A percentile compares a stretch with the other conserved stretches of the same genome.
phyloP scores from a whole-genome alignment of 2,888 invertebrate genomes.

The Scaptodrosophila latifasciaeformis region DNA sequence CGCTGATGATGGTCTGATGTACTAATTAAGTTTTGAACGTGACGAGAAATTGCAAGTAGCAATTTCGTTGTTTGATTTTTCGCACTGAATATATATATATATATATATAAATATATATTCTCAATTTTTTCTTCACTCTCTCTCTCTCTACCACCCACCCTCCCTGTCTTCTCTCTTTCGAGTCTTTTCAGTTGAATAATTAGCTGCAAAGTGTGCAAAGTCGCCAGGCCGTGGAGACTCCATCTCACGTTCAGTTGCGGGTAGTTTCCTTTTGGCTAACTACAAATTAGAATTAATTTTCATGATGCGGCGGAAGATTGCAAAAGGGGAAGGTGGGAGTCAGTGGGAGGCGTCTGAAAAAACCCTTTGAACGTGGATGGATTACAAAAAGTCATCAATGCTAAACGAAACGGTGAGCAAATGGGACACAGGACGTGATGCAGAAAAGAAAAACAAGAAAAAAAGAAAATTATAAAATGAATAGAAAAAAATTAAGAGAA shows the following conservation, averaged over 20 bases:
- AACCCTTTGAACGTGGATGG: neutral
- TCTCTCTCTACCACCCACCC: neutral
- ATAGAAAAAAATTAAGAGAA: too few species aligned
- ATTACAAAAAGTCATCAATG: neutral
- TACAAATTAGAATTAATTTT: conserved; percentile 66
- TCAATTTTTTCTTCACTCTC: conserved; percentile 8
- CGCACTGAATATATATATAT: conserved; percentile 34
- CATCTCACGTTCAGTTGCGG: conserved; percentile 37
- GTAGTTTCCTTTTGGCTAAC: conserved; percentile 46
- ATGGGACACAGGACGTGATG: neutral
- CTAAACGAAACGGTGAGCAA: neutral
- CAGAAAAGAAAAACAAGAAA: too few species aligned
- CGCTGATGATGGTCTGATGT: conserved; percentile 63
- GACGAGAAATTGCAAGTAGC: conserved; percentile 66
- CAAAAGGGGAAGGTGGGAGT: too few species aligned
- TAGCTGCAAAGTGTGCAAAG: conserved; percentile 63
- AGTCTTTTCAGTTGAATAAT: conserved; percentile 62
- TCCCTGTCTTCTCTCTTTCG: conserved; percentile 3
- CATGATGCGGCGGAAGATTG: conserved; percentile 31
- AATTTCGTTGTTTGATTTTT: conserved; percentile 66
- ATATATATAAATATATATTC: too few species aligned
- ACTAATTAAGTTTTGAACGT: conserved; percentile 68
- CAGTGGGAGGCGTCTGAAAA: neutral
- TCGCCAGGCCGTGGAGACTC: conserved; percentile 16
- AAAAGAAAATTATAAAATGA: too few species aligned